Evolutionary conservation across 2,888 invertebrate species (phyloP).

Genomic region (Stramonita haemastoma): DNA sequence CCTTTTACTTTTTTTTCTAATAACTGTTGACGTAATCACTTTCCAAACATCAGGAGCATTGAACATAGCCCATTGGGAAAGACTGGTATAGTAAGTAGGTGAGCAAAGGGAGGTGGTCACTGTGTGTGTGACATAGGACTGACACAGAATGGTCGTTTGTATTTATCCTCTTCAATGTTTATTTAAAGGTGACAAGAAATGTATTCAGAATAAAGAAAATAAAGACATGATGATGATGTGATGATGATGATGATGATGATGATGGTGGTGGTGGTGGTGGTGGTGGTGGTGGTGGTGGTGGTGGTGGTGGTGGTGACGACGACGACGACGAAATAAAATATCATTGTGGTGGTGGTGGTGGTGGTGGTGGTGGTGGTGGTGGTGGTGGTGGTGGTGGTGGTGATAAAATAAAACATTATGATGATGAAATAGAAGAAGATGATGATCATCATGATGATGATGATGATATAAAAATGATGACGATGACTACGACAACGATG

Average conservation of each 20-base stretch:
- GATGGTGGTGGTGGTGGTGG: not conserved
- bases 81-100: too few relatives aligned
- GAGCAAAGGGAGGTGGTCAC: too few relatives aligned
- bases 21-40: too few relatives aligned
- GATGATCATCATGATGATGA: constrained; percentile 30
- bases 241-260: not conserved
- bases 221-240: not conserved
- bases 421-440: constrained; percentile 31
- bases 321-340: not conserved
- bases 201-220: too few relatives aligned
- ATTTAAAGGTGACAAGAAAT: too few relatives aligned
- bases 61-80: too few relatives aligned
- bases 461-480: not conserved
- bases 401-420: not conserved
- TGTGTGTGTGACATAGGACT: too few relatives aligned
- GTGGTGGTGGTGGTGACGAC: not conserved
- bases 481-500: not conserved
- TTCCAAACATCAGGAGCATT: too few relatives aligned
- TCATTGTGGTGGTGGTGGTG: not conserved
- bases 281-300: not conserved
- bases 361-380: not conserved
- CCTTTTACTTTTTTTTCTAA: too few relatives aligned
- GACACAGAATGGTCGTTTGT: too few relatives aligned
- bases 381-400: not conserved
- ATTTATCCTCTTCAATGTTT: too few relatives aligned